phyloP scores from a whole-genome alignment of 1,140 invertebrate species.

The Philotrypesis tridentata region DNA sequence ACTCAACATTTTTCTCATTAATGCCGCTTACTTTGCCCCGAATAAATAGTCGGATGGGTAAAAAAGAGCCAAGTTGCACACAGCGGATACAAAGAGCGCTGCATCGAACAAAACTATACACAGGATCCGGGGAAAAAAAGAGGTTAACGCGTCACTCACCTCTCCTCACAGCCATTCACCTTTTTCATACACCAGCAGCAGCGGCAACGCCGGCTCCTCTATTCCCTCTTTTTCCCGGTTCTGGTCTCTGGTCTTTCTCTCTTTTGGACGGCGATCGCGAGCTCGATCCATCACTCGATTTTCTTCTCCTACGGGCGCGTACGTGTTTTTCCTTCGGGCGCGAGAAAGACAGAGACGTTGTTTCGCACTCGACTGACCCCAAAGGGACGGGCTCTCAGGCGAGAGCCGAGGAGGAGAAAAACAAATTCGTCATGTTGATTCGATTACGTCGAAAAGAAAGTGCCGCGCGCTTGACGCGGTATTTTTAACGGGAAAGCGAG shows the following conservation, averaged over 20 bases:
- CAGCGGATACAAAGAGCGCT: no score
- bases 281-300: conserved; percentile 34
- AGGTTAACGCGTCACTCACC: neutral
- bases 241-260: conserved; percentile 20
- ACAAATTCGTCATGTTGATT: conserved; percentile 37
- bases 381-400: neutral
- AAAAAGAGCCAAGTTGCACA: neutral
- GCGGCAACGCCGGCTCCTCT: no score
- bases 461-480: neutral
- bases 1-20: no score
- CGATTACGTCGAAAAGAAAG: conserved; percentile 17
- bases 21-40: no score
- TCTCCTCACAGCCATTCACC: neutral
- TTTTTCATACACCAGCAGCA: neutral
- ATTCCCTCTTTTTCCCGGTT: conserved; percentile 1
- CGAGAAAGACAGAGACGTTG: conserved; percentile 17
- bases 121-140: neutral
- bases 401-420: neutral
- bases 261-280: neutral
- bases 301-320: conserved; percentile 1
- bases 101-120: neutral
- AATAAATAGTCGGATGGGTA: no score
- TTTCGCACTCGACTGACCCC: conserved; percentile 22
- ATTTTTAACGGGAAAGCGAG: neutral
- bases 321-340: conserved; percentile 13